These are phyloP conservation scores for Emys orbicularis DNA, from an alignment of 2,797 vertebrate species.

Conservation along the genomic window DNA sequence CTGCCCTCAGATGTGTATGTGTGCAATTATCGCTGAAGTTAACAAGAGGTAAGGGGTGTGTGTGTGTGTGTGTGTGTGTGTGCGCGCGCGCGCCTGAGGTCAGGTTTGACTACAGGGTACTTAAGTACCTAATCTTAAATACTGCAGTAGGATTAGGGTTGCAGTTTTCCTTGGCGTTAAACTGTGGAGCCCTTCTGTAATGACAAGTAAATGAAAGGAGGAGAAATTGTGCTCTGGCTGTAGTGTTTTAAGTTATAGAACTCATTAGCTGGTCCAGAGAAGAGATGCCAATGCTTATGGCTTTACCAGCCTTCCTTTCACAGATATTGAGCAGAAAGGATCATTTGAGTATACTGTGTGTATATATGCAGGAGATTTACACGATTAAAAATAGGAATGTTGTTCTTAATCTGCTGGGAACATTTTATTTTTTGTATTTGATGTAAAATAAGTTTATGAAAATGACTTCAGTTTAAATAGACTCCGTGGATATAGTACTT, in stretches of 20 bases:
- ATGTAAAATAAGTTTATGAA: conserved; percentile 55
- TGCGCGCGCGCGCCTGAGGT: too few species aligned
- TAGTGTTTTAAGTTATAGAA: not conserved
- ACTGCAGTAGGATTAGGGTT: conserved; percentile 23
- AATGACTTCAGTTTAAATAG: conserved; percentile 75
- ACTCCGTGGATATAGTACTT: conserved; percentile 79
- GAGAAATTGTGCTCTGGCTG: conserved; percentile 46
- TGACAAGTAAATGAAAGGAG: conserved; percentile 22
- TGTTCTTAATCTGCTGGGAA: conserved; percentile 9
- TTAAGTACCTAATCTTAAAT: conserved; percentile 20
- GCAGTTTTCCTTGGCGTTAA: conserved; percentile 9
- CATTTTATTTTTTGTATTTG: conserved; percentile 32
- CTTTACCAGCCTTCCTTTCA: conserved; percentile 5
- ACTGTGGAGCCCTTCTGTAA: not conserved
- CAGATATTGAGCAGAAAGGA: conserved; percentile 24
- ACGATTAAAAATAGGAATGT: conserved; percentile 31
- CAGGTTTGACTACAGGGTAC: not conserved
- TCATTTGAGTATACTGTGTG: conserved; percentile 37
- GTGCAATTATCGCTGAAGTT: not conserved
- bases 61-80: not conserved
- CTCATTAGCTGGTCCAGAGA: conserved; percentile 25
- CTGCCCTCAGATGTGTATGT: not conserved
- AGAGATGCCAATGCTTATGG: not conserved
- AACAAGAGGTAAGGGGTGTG: not conserved
- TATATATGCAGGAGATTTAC: conserved; percentile 11